Conservation (phyloP, 2,113 vertebrate genomes). For the Mystacornis crossleyi region DNA sequence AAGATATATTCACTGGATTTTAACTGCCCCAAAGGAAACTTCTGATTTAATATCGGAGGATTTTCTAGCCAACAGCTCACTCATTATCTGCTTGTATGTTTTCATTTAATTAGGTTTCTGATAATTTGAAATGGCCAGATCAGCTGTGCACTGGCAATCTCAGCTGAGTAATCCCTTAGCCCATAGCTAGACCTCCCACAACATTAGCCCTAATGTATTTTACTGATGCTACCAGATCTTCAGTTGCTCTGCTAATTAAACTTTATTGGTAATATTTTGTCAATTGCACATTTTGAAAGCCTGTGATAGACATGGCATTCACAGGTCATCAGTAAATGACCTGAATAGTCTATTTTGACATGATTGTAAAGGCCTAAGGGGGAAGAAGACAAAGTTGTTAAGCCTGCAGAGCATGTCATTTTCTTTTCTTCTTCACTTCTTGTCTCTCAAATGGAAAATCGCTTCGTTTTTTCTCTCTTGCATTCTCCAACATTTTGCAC, state of each 20-base stretch:
- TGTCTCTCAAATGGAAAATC: neutral
- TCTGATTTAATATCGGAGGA: slow-evolving; percentile 27
- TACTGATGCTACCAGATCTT: neutral
- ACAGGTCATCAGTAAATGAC: neutral
- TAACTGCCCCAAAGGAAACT: slow-evolving; percentile 41
- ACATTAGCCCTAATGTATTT: neutral
- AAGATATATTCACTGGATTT: slow-evolving; percentile 1
- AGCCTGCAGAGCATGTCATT: neutral
- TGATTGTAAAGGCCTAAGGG: neutral
- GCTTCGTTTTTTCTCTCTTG: neutral
- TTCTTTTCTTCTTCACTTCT: neutral
- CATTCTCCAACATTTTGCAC: neutral
- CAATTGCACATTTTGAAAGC: neutral
- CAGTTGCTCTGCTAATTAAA: neutral
- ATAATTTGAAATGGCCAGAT: slow-evolving; percentile 32
- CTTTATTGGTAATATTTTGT: neutral
- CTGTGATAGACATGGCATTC: neutral
- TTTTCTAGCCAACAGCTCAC: slow-evolving; percentile 31
- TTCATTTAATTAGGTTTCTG: slow-evolving; percentile 48
- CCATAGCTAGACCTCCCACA: slow-evolving; percentile 19
- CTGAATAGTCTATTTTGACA: neutral
- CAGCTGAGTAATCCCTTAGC: slow-evolving; percentile 5
- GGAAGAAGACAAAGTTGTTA: neutral
- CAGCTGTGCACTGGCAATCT: slow-evolving; percentile 15
- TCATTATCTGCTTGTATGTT: slow-evolving; percentile 12